phyloP scores from a whole-genome alignment of 2,888 invertebrate species.

The Odontocolon sp. region DNA sequence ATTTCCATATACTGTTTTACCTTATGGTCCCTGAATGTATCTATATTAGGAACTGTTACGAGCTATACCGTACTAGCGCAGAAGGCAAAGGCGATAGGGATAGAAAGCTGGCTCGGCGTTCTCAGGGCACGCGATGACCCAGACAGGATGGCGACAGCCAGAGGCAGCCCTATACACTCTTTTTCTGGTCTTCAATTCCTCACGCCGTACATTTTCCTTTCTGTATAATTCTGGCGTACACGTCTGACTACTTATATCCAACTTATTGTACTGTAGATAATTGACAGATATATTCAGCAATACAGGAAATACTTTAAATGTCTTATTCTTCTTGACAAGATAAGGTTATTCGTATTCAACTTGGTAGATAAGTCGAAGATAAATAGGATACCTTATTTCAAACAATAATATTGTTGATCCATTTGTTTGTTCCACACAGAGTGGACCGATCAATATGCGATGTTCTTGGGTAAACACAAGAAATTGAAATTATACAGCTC shows the following conservation, averaged over 20 bases:
- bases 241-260: slow-evolving; percentile 31
- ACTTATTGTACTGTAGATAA: no score
- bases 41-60: slow-evolving; percentile 22
- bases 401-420: no score
- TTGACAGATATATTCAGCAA: no score
- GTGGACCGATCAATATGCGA: no score
- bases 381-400: no score
- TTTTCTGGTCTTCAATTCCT: slow-evolving; percentile 22
- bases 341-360: no score
- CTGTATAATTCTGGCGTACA: slow-evolving; percentile 8
- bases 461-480: no score
- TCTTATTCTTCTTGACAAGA: no score
- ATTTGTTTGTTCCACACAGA: no score
- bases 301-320: no score
- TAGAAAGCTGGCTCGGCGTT: slow-evolving; percentile 52
- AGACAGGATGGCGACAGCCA: slow-evolving; percentile 74
- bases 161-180: slow-evolving; percentile 47
- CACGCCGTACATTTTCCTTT: neutral
- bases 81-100: slow-evolving; percentile 42
- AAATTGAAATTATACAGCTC: no score
- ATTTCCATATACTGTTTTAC: slow-evolving; percentile 27
- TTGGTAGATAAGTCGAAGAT: no score
- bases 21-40: neutral
- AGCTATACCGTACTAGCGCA: slow-evolving; percentile 28
- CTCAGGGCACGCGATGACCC: slow-evolving; percentile 74